Evolutionary conservation across 92 coral and sea anemone species (phyloP).

Genomic region (Palythoa grandiflora): DNA sequence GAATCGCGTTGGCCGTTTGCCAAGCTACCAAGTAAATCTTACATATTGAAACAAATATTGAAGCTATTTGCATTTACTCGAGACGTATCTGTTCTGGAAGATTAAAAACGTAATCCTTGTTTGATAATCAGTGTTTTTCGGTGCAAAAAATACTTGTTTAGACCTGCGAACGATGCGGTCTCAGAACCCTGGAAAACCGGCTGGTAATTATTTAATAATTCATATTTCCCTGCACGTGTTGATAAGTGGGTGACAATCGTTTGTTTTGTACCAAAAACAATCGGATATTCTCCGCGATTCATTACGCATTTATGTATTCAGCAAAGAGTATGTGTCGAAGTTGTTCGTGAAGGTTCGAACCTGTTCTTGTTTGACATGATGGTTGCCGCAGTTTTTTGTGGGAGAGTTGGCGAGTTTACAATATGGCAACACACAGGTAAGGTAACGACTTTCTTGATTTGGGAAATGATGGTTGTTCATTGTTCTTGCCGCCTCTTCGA

Average conservation of each 20-base stretch:
- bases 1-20: neutral
- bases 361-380: slow-evolving; percentile 29
- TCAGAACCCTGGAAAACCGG: neutral
- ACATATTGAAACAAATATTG: neutral
- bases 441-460: neutral
- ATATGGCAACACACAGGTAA: slow-evolving; percentile 39
- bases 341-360: neutral
- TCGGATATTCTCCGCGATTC: slow-evolving; percentile 7
- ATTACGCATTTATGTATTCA: slow-evolving; percentile 26
- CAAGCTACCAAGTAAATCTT: neutral
- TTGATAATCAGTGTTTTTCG: neutral
- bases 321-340: neutral
- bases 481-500: neutral
- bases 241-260: slow-evolving; percentile 22
- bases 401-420: slow-evolving; percentile 27
- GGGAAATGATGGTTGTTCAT: neutral
- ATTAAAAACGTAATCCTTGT: slow-evolving; percentile 15
- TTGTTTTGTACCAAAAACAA: slow-evolving; percentile 32
- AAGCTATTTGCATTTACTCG: slow-evolving; percentile 26
- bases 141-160: neutral
- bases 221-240: slow-evolving; percentile 26
- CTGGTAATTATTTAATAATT: slow-evolving; percentile 34
- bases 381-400: slow-evolving; percentile 37
- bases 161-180: neutral
- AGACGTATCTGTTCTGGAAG: neutral